phyloP scores from a whole-genome alignment of 2,797 vertebrate genomes.

The Coccyzus lansbergi region DNA sequence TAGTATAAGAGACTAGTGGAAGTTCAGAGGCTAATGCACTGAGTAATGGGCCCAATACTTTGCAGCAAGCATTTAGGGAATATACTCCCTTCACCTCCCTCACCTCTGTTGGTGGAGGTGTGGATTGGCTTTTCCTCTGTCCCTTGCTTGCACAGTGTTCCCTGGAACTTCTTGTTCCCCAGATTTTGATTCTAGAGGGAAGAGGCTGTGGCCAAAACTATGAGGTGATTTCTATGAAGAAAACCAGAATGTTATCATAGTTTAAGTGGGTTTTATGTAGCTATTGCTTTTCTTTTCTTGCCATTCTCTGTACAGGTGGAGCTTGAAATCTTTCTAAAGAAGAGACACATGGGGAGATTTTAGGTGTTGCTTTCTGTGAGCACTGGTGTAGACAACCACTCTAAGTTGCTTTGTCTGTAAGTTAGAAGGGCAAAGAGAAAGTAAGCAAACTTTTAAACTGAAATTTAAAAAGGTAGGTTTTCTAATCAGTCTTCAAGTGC shows the following conservation, averaged over 20 bases:
- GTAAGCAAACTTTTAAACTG: neutral
- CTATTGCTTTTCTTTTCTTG: neutral
- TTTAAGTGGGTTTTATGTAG: neutral
- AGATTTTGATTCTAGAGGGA: neutral
- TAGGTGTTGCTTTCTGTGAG: neutral
- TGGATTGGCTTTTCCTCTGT: neutral
- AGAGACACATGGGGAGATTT: neutral
- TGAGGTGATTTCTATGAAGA: neutral
- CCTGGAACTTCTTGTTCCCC: neutral
- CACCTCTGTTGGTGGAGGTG: neutral
- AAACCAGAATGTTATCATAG: neutral
- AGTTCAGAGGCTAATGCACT: neutral
- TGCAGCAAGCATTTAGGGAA: neutral
- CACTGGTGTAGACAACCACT: neutral
- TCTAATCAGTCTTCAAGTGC: neutral
- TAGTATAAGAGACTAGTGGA: neutral
- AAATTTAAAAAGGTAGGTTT: neutral
- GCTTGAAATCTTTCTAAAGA: neutral
- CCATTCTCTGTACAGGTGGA: neutral
- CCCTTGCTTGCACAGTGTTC: accelerated
- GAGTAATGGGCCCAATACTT: neutral
- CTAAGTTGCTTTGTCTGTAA: neutral
- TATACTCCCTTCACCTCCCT: neutral
- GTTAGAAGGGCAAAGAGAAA: neutral
- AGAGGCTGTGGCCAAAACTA: neutral